Base-by-base conservation (phyloP, 2,888 invertebrate species). In the Polymixis flavicincta region DNA sequence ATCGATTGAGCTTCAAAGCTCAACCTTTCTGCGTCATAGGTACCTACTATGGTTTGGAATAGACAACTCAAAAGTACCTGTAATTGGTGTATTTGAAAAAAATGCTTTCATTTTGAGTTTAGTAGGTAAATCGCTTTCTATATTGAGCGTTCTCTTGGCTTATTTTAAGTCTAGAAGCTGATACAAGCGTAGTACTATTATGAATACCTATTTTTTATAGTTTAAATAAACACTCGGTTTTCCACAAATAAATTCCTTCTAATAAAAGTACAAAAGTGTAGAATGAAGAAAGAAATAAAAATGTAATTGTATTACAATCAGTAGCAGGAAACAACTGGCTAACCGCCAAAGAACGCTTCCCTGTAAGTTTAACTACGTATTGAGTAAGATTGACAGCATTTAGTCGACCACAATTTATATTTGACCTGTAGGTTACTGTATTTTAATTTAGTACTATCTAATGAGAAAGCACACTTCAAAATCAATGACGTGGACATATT, bases 261-360 rank as follows among this genome's bases (percentile, higher is more conserved):
- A 25, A 28, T 42, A 55, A 42, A 63, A 55, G 17, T 25, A 76
- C 13, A 66, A 42, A 72, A 14, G 55, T 57, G 3, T 42, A 17
- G 32, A 67, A 66, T 50, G 0, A 32, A 50, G 17, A 22, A 54
- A 19, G n/a, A 19, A 28, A 50, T 64, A 50, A n/a, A n/a, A 42
- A 45, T 7, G 37, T n/a, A 22, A 7, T 9, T 28, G 25, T 48
- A 48, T 28, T 4, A 32, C 32, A 32, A 32, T 32, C 67, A 65
- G 42, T 65, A 59, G 22, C 55, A 37, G 65, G 45, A 69, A 52
- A 60, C 63, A 48, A 66, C 76, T 84, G 77, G 84, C 74, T 32
- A 22, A 8, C 54, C 32, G 84, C 83, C 84, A 85, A 71, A 60
- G 50, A 79, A 63, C 50, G 28, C n/a, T 59, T 45, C 52, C 55